phyloP scores from a whole-genome alignment of 2,888 invertebrate species.

The Himalopsyche japonica region DNA sequence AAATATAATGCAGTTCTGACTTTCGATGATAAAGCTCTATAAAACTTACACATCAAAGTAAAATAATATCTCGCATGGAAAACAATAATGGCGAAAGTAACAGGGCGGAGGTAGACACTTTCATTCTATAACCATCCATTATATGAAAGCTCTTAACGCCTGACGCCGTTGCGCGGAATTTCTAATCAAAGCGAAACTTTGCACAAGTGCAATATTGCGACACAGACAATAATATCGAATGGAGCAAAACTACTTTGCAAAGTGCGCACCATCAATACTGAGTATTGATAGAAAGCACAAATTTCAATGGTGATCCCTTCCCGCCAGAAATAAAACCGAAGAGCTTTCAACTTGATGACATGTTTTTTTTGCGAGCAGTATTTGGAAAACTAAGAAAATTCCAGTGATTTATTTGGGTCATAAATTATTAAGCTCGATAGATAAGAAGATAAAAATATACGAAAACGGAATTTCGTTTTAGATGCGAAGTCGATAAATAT shows the following conservation, averaged over 20 bases:
- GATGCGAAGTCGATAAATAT: too few species aligned
- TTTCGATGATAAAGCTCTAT: neutral
- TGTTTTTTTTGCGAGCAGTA: neutral
- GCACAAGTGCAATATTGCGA: constrained; percentile 22
- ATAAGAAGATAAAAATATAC: neutral
- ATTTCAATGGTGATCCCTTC: neutral
- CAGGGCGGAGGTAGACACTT: constrained; percentile 3
- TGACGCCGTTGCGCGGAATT: constrained; percentile 16
- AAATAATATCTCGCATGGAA: neutral
- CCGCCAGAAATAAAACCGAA: neutral
- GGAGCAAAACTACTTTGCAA: neutral
- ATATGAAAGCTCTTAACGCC: neutral
- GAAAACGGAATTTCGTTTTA: neutral
- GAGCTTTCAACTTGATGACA: neutral
- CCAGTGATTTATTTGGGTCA: neutral
- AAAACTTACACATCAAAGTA: neutral
- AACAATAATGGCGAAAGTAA: constrained; percentile 1
- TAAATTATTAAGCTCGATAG: neutral
- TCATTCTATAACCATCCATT: constrained; percentile 7
- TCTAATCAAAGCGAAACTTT: constrained; percentile 23
- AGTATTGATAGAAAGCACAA: neutral
- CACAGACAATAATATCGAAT: neutral
- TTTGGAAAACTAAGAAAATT: neutral
- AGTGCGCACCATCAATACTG: neutral
- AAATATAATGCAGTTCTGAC: neutral